phyloP scores from a whole-genome alignment of 2,113 vertebrate genomes.

The Alexandromys fortis region DNA sequence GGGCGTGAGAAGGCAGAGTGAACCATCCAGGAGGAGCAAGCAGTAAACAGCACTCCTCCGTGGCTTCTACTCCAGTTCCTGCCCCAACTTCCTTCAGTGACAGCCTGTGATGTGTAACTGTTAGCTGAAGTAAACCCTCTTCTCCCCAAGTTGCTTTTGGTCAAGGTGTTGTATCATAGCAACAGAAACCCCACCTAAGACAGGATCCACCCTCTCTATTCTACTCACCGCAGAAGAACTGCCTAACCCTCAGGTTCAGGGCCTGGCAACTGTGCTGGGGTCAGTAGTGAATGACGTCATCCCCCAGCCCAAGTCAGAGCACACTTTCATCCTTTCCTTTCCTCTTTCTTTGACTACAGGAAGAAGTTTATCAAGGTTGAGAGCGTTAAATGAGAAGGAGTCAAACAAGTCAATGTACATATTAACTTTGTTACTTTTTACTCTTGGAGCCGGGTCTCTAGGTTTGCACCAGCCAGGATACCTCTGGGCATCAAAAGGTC shows the following conservation, averaged over 20 bases:
- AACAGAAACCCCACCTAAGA: neutral
- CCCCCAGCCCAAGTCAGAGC: neutral
- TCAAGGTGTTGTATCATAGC: neutral
- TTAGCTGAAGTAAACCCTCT: neutral
- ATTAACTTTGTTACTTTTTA: neutral
- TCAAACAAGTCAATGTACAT: neutral
- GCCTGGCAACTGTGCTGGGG: neutral
- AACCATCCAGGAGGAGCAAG: neutral
- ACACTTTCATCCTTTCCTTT: fast-evolving
- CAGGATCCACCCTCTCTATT: neutral
- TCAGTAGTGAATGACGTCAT: fast-evolving
- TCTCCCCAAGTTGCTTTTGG: neutral
- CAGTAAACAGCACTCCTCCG: neutral
- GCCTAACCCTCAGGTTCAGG: neutral
- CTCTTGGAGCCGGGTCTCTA: neutral
- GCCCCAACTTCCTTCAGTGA: neutral
- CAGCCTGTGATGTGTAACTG: neutral
- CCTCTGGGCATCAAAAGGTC: neutral
- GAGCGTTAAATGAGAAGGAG: neutral
- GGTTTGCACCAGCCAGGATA: fast-evolving
- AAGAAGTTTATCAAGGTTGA: neutral
- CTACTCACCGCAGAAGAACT: neutral
- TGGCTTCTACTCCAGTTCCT: neutral
- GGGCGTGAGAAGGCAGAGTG: neutral
- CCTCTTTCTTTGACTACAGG: neutral